phyloP scores from a whole-genome alignment of 1,140 invertebrate species.

The Palaemon carinicauda region DNA sequence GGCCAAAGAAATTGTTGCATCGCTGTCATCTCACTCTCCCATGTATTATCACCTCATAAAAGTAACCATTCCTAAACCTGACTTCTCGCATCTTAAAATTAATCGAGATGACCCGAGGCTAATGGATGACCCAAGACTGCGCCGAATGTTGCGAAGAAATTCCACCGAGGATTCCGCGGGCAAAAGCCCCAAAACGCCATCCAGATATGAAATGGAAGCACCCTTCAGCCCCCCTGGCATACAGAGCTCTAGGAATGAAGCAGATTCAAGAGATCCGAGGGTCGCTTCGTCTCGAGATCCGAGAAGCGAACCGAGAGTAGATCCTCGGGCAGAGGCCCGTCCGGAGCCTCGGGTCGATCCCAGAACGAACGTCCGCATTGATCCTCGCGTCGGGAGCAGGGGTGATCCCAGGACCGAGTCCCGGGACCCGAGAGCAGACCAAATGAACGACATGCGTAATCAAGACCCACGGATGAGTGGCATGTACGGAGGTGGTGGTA shows the following conservation, averaged over 20 bases:
- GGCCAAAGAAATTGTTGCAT: constrained; percentile 85
- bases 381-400: constrained; percentile 40
- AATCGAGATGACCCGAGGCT: constrained; percentile 76
- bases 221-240: constrained; percentile 22
- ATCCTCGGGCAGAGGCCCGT: constrained; percentile 20
- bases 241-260: neutral
- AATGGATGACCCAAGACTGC: constrained; percentile 47
- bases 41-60: constrained; percentile 74
- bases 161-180: constrained; percentile 40
- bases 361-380: constrained; percentile 15
- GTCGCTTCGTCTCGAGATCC: constrained; percentile 29
- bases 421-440: constrained; percentile 37
- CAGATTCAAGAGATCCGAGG: constrained; percentile 49
- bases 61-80: constrained; percentile 76
- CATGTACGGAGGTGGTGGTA: constrained; percentile 27
- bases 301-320: constrained; percentile 24
- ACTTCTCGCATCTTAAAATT: constrained; percentile 78
- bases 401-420: constrained; percentile 35
- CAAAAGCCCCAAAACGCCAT: constrained; percentile 33
- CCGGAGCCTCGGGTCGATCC: constrained; percentile 37
- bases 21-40: constrained; percentile 77
- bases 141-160: constrained; percentile 46
- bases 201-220: constrained; percentile 40
- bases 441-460: constrained; percentile 38
- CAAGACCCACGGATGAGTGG: constrained; percentile 39